These are phyloP conservation scores for Corythornis cristatus DNA, from an alignment of 2,113 vertebrate species.

Conservation along the genomic window DNA sequence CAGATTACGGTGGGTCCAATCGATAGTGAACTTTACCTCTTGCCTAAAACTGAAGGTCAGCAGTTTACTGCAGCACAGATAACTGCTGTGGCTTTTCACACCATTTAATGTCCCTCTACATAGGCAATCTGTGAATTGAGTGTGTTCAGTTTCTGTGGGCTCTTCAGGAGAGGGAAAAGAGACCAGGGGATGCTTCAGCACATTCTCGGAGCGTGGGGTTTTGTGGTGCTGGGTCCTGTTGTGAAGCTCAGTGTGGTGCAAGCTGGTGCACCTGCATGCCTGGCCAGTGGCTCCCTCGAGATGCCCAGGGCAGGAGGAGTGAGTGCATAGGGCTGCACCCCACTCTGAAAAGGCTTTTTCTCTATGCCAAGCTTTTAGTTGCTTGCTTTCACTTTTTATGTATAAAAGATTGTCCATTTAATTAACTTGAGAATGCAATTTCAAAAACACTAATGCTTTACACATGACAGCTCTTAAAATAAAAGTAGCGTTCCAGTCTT, in stretches of 20 bases:
- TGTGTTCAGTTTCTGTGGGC: rapidly evolving
- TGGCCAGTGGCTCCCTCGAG: not conserved
- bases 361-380: slow-evolving; percentile 75
- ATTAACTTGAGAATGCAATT: slow-evolving; percentile 86
- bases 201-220: not conserved
- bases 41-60: slow-evolving; percentile 39
- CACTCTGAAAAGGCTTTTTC: slow-evolving; percentile 40
- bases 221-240: not conserved
- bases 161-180: not conserved
- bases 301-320: not conserved
- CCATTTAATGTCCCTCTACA: rapidly evolving
- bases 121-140: not conserved
- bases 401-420: slow-evolving; percentile 85
- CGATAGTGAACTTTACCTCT: slow-evolving; percentile 48
- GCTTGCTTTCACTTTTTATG: slow-evolving; percentile 83
- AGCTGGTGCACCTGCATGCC: not conserved
- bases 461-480: slow-evolving; percentile 85
- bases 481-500: slow-evolving; percentile 72
- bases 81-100: not conserved
- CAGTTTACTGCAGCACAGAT: slow-evolving; percentile 1
- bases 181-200: rapidly evolving
- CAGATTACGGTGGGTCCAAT: slow-evolving; percentile 11
- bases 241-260: not conserved
- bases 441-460: slow-evolving; percentile 84
- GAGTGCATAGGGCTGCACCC: not conserved